phyloP scores from a whole-genome alignment of 1,140 invertebrate species.

The Drosophila aff. region DNA sequence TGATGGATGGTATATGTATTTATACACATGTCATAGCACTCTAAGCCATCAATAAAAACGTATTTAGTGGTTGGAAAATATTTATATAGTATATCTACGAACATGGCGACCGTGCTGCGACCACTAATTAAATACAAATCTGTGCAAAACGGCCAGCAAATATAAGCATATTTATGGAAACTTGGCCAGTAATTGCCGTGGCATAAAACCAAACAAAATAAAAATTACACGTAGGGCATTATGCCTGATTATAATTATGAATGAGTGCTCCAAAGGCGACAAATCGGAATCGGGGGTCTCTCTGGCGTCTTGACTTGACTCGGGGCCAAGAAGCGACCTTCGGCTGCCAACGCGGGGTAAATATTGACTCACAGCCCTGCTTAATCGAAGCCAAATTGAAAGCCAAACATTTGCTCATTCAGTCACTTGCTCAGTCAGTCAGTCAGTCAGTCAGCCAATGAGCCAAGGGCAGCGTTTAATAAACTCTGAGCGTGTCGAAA shows the following conservation, averaged over 20 bases:
- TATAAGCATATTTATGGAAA: neutral
- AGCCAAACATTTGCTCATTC: conserved; percentile 28
- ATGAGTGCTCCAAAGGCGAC: conserved; percentile 10
- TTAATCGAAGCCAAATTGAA: conserved; percentile 52
- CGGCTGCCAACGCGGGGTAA: conserved; percentile 22
- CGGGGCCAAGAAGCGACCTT: conserved; percentile 44
- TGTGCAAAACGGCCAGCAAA: conserved; percentile 8
- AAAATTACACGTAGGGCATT: neutral
- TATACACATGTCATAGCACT: neutral
- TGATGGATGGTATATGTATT: neutral
- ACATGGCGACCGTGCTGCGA: neutral
- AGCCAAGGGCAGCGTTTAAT: conserved; percentile 47
- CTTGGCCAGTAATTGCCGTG: conserved; percentile 4
- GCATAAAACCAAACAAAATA: conserved; percentile 14
- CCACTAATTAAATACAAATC: conserved; percentile 22
- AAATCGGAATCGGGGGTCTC: conserved; percentile 6
- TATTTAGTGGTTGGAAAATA: conserved; percentile 9
- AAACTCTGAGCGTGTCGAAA: conserved; percentile 44
- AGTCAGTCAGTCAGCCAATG: conserved; percentile 26
- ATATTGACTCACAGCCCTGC: conserved; percentile 37
- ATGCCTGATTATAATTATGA: conserved; percentile 5
- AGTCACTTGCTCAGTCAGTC: conserved; percentile 11
- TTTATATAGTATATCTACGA: neutral
- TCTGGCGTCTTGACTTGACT: conserved; percentile 4
- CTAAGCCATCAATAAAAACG: conserved; percentile 4